Base-by-base conservation (phyloP, 2,113 vertebrate genomes). In the Octodon degus region DNA sequence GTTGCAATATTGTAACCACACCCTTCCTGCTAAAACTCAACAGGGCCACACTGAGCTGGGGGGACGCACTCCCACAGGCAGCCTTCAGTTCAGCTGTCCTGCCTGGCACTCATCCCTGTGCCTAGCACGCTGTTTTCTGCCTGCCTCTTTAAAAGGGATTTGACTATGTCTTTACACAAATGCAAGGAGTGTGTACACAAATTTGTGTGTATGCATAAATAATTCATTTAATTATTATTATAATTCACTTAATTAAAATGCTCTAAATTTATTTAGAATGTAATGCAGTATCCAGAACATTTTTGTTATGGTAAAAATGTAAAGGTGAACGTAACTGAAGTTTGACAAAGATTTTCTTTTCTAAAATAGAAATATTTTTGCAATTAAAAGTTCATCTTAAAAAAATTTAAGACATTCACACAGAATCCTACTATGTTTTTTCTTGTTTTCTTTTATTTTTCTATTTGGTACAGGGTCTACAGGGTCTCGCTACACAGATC, bases 351-450 rank as follows among this genome's bases (percentile, higher is more conserved):
- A 47, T 37, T 72, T 84, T 80, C 84, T 63, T 89, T 95, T 53
- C 70, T 86, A 83, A 89, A 91, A 65, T 81, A 77, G 65, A 88
- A 94, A 92, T 87, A 9, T 93, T 70, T 86, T 93, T 89, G 43
- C 47, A 40, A 82, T 89, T 58, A 67, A 81, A 7, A 62, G 8
- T 70, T 82, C 86, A 67, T 82, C 70, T 53, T 70, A 20, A 86
- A 7, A 53, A 79, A 88, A 40, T 68, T 12, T 30, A 74, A 86
- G 13, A 91, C 85, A 83, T 43, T 16, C 25, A 83, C 17, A 70
- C 43, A 74, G 7, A 93, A 17, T 65, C 60, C 16, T 12, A 43
- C 17, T 12, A n/a, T 11, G 30, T n/a, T 77, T 10, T 91, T 58
- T 55, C 17, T 58, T 17, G 16, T 58, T 58, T 16, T 55, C 2